Evolutionary conservation across 2,888 invertebrate species (phyloP).

Genomic region (Drosophila monieri): DNA sequence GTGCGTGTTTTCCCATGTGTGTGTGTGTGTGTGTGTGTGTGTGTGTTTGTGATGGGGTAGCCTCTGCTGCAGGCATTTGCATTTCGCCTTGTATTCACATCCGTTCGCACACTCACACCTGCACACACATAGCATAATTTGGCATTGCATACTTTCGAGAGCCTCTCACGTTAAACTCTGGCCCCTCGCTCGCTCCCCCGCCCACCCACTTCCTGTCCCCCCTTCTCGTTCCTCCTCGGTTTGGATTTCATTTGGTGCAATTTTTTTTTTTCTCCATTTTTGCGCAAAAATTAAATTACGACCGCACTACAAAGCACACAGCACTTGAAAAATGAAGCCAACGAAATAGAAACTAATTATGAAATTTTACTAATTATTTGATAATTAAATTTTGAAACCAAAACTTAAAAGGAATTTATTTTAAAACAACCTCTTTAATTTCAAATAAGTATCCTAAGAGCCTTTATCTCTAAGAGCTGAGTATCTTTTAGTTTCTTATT

Average conservation of each 20-base stretch:
- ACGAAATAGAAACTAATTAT: neutral
- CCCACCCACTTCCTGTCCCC: neutral
- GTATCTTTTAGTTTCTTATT: too few species aligned
- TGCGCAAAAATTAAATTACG: slow-evolving; percentile 60
- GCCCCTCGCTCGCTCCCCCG: neutral
- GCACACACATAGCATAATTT: slow-evolving; percentile 64
- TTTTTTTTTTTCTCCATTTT: slow-evolving; percentile 10
- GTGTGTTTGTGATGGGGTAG: slow-evolving; percentile 14
- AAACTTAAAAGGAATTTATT: too few species aligned
- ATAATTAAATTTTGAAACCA: too few species aligned
- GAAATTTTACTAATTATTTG: neutral
- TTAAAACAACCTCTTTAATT: too few species aligned
- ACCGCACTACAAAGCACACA: slow-evolving; percentile 36
- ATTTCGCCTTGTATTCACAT: slow-evolving; percentile 33
- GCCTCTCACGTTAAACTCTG: slow-evolving; percentile 34
- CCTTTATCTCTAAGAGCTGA: too few species aligned
- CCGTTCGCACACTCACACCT: slow-evolving; percentile 13
- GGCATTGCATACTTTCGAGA: slow-evolving; percentile 72
- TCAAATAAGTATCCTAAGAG: too few species aligned
- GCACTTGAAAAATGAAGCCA: neutral
- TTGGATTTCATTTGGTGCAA: slow-evolving; percentile 13
- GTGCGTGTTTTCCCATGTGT: neutral
- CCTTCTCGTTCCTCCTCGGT: neutral
- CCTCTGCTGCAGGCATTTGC: slow-evolving; percentile 33
- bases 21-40: slow-evolving; percentile 7